A percentile compares a stretch with the other conserved stretches of the same genome.
These are phyloP conservation scores for Spilarctia lutea DNA, from an alignment of 2,888 invertebrate species.

Conservation along the genomic window DNA sequence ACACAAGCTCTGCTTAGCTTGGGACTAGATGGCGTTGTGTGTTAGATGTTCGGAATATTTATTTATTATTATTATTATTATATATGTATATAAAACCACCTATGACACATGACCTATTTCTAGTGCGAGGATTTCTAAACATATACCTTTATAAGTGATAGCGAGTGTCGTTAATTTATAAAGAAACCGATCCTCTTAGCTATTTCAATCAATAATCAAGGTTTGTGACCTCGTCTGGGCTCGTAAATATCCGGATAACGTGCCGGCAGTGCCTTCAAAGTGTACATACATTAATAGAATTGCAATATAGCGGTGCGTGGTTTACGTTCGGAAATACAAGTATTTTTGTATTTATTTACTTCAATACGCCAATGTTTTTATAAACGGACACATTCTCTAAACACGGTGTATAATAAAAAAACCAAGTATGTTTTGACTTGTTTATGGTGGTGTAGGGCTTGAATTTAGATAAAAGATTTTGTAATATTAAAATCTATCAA, in stretches of 20 bases:
- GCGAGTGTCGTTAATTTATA: neutral
- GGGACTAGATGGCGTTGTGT: no score
- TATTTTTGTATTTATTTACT: slow-evolving; percentile 3
- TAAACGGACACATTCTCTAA: neutral
- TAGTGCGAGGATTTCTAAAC: neutral
- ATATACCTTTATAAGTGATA: neutral
- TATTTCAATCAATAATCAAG: slow-evolving; percentile 9
- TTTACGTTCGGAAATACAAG: neutral
- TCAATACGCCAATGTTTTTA: neutral
- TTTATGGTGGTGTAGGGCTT: no score
- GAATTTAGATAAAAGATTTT: neutral
- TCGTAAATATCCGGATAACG: slow-evolving; percentile 12
- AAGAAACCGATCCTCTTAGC: neutral
- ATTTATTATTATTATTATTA: no score
- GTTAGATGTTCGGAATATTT: no score
- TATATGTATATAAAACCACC: no score
- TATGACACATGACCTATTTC: no score
- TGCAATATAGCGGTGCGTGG: neutral
- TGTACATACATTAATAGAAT: slow-evolving; percentile 1
- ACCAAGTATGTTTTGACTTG: neutral
- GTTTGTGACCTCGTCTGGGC: slow-evolving; percentile 11
- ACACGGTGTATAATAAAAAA: neutral
- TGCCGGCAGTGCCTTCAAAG: neutral
- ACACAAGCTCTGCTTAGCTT: no score
- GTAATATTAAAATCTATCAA: neutral